Evolutionary conservation across 2,113 vertebrate genomes (phyloP), one percentile per base, ranked within the genome.

Genomic region (Nibea coibor): DNA sequence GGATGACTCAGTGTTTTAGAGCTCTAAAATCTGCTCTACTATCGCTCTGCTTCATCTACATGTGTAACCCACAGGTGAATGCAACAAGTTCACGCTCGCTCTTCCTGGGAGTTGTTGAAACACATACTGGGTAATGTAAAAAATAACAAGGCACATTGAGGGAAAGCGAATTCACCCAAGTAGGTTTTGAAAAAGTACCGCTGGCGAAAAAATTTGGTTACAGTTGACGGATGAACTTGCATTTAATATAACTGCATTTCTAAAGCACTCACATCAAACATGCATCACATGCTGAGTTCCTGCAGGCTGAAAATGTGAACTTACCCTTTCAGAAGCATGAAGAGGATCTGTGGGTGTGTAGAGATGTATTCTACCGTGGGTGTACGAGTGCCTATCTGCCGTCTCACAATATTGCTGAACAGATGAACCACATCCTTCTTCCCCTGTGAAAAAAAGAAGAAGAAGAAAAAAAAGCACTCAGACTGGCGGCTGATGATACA

Each of bases 391-490:
- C 95, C 95, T 87, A 96, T 96, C 91, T 96, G 95, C 63, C 95
- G 94, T 56, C 95, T 93, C 42, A 96, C 95, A 51, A 96, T 95
- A 84, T 96, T 96, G 91, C 94, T 95, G 87, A 96, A 96, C 87
- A 96, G 85, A 91, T 96, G 94, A 74, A 95, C 95, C 89, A 96
- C 95, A 91, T 96, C 95, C 91, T 96, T 96, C 85, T 96, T 96
- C 62, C 95, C 95, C 95, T 96, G 81, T 26, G 73, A 66, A 0
- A n/a, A 3, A 39, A 19, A 62, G 10, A 57, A 68, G 51, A n/a
- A 72, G 50, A 66, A 45, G 56, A 63, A 72, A 20, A 51, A 75
- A 7, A 82, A 71, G 4, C 35, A 75, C 35, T 68, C 31, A 82
- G 28, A 43, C 56, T 47, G 43, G n/a, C 12, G 78, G 51, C 48